These are phyloP conservation scores for Copsychus sechellarum DNA, from an alignment of 2,113 vertebrate species.

Conservation along the genomic window DNA sequence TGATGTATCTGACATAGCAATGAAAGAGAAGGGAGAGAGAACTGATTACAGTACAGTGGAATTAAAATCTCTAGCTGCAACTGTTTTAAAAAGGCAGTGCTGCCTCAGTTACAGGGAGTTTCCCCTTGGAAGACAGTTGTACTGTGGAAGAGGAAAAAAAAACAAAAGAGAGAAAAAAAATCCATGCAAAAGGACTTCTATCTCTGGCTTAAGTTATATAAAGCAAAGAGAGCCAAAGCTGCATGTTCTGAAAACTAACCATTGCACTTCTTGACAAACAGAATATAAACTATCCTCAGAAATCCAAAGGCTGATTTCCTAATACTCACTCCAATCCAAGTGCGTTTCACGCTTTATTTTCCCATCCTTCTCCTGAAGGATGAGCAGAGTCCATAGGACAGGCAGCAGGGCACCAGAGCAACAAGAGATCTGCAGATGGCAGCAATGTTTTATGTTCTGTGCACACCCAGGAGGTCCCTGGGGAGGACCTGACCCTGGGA, in stretches of 20 bases:
- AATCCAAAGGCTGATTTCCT: background rate
- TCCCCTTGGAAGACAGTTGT: background rate
- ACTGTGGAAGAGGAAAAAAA: background rate
- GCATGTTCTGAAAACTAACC: background rate
- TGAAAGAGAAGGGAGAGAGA: background rate
- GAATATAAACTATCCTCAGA: background rate
- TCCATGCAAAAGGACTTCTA: background rate
- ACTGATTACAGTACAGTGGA: background rate
- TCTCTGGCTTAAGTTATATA: background rate
- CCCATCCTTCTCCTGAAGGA: background rate
- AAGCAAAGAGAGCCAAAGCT: background rate
- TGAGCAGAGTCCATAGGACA: background rate
- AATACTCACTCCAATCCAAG: background rate
- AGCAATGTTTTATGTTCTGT: background rate
- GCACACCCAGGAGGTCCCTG: background rate
- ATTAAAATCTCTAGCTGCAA: background rate
- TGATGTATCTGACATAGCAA: accelerated
- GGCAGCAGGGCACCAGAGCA: background rate
- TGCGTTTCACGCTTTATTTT: background rate
- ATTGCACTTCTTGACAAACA: background rate
- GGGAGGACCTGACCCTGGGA: background rate
- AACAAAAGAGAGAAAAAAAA: background rate
- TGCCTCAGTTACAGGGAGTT: background rate
- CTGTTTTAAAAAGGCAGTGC: background rate
- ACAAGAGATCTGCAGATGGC: constrained; percentile 25